These are phyloP conservation scores for Aeoliscus strigatus DNA, from an alignment of 2,797 vertebrate species.

Conservation along the genomic window DNA sequence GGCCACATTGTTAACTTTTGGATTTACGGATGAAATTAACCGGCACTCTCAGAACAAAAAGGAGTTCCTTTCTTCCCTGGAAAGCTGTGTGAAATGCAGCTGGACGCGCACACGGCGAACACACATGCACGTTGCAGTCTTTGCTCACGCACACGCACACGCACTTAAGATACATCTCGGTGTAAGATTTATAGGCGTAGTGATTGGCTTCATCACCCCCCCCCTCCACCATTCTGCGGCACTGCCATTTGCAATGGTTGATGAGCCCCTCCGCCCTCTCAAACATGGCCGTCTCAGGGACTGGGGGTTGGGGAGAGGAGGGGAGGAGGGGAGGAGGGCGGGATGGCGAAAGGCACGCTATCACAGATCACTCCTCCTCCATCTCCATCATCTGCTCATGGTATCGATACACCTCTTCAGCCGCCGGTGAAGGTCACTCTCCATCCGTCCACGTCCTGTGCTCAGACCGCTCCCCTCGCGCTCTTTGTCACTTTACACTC, in stretches of 20 bases:
- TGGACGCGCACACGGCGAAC: slow-evolving; percentile 39
- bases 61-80: slow-evolving; percentile 20
- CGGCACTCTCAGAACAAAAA: slow-evolving; percentile 26
- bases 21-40: slow-evolving; percentile 47
- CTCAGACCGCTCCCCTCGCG: slow-evolving; percentile 29
- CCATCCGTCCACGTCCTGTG: slow-evolving; percentile 28
- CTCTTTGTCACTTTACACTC: slow-evolving; percentile 66
- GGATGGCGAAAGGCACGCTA: slow-evolving; percentile 63
- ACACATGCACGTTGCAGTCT: slow-evolving; percentile 44
- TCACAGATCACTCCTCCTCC: slow-evolving; percentile 68
- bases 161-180: slow-evolving; percentile 63
- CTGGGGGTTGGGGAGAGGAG: slow-evolving; percentile 66
- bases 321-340: slow-evolving; percentile 57
- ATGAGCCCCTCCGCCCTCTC: slow-evolving; percentile 77
- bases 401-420: slow-evolving; percentile 60
- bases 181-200: slow-evolving; percentile 76
- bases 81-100: slow-evolving; percentile 37
- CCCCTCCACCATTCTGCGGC: slow-evolving; percentile 78
- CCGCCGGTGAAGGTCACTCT: slow-evolving; percentile 68
- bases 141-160: slow-evolving; percentile 48
- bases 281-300: slow-evolving; percentile 76
- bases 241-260: slow-evolving; percentile 79
- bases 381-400: slow-evolving; percentile 61
- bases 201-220: slow-evolving; percentile 77
- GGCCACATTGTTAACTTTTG: slow-evolving; percentile 34